A percentile compares a stretch with the other conserved stretches of the same genome.
Evolutionary conservation across 1,140 invertebrate genomes (phyloP).

Genomic region (Magallana ariakensis): DNA sequence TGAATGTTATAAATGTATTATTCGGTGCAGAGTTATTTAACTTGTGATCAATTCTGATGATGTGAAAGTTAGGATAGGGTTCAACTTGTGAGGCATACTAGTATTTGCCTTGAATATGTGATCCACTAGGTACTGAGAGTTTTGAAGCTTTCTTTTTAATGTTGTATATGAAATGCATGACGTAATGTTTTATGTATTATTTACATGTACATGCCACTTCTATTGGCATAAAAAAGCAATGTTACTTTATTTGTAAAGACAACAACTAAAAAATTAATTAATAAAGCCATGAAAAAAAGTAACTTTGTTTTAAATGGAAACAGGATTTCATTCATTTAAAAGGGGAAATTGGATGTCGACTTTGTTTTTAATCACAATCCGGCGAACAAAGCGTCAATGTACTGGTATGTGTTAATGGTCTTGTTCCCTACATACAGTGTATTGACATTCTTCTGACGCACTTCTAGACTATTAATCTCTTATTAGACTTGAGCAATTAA

Average conservation of each 20-base stretch:
- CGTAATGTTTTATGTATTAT: conserved; percentile 33
- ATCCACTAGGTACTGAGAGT: background rate
- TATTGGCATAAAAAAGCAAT: conserved; percentile 30
- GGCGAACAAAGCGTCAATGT: no score
- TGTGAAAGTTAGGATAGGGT: background rate
- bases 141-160: conserved; percentile 2
- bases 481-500: no score
- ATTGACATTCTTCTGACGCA: no score
- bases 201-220: conserved; percentile 31
- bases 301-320: no score
- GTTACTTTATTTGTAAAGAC: conserved; percentile 24
- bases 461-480: no score
- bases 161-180: conserved; percentile 28
- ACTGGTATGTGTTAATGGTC: no score
- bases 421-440: no score
- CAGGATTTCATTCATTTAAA: no score
- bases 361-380: no score
- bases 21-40: background rate
- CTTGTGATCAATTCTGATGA: background rate
- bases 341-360: no score
- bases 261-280: background rate
- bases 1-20: background rate
- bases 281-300: background rate
- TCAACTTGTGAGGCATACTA: background rate
- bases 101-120: background rate